Conservation (phyloP, 2,113 vertebrate genomes). For the Pygoscelis antarcticus region DNA sequence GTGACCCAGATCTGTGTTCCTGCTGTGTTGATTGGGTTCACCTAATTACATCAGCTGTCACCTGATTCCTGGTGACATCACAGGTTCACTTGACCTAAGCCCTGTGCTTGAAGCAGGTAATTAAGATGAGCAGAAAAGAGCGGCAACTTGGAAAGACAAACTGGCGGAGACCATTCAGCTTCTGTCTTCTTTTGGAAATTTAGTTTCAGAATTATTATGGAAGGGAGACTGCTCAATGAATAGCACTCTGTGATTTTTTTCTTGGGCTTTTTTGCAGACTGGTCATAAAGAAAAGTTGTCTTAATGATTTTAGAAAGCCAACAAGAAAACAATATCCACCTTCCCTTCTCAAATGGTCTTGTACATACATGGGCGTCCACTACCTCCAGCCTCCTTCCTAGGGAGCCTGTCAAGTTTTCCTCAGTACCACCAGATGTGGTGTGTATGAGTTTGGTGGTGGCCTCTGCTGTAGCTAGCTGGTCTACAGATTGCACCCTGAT, state of each 20-base stretch:
- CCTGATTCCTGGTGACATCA: neutral
- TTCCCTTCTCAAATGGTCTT: neutral
- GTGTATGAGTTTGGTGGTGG: neutral
- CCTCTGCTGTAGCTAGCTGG: neutral
- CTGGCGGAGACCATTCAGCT: neutral
- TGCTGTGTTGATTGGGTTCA: neutral
- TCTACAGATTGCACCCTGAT: neutral
- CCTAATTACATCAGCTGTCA: conserved; percentile 1
- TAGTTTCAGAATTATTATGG: neutral
- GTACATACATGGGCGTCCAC: fast-evolving
- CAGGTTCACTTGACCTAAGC: neutral
- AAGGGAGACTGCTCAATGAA: neutral
- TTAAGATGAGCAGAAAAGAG: neutral
- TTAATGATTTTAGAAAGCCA: neutral
- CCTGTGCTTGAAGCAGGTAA: neutral
- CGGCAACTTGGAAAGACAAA: neutral
- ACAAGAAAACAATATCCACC: neutral
- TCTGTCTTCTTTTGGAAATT: neutral
- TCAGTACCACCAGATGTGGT: neutral
- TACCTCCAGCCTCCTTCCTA: neutral
- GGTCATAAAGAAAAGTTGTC: neutral
- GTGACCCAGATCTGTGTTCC: neutral
- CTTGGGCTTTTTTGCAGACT: neutral
- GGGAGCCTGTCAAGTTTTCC: neutral
- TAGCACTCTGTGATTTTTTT: neutral